Conservation (phyloP, 2,888 invertebrate genomes). For the Antheraea yamamai region DNA sequence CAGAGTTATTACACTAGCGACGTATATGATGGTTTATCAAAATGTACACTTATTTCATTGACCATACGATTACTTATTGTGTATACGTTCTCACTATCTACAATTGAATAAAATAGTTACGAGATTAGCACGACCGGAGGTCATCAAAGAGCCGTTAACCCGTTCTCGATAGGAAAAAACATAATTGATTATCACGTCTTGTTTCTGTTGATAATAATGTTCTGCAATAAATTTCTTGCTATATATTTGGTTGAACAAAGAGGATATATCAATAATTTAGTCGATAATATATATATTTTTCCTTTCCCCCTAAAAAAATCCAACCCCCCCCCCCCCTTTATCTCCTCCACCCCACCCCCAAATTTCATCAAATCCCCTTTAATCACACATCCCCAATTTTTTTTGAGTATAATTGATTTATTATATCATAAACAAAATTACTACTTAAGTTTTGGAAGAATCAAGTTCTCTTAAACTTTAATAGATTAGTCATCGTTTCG, state of each 20-base stretch:
- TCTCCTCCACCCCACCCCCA: too few relatives aligned
- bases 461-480: neutral
- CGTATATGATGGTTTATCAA: neutral
- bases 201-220: neutral
- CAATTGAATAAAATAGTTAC: neutral
- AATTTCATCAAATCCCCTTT: too few relatives aligned
- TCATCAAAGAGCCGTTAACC: conserved; percentile 6
- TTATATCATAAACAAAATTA: neutral
- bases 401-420: too few relatives aligned
- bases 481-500: neutral
- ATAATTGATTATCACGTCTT: neutral
- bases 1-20: neutral
- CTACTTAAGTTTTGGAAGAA: neutral
- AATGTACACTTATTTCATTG: neutral
- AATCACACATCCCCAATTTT: too few relatives aligned
- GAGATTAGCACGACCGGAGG: neutral
- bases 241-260: neutral
- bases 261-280: neutral
- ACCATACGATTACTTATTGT: neutral
- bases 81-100: neutral
- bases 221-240: neutral
- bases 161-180: neutral
- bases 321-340: too few relatives aligned
- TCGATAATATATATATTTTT: too few relatives aligned
- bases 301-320: too few relatives aligned